Evolutionary conservation across 2,888 invertebrate genomes (phyloP).

Genomic region (Macrophya annulata): DNA sequence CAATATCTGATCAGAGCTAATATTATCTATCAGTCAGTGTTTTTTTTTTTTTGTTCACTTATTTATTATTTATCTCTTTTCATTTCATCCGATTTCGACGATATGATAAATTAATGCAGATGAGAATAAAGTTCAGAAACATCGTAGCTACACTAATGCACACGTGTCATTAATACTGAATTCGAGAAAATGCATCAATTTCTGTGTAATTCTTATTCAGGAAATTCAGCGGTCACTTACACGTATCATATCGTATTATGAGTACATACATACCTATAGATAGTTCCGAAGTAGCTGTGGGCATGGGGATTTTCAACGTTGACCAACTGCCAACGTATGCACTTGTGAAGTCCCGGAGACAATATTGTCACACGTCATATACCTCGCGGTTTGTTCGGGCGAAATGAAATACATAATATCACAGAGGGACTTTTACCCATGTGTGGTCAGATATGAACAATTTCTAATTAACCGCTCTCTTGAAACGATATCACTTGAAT

Average conservation of each 20-base stretch:
- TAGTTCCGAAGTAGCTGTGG: neutral
- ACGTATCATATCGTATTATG: neutral
- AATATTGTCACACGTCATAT: neutral
- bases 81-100: neutral
- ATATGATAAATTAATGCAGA: neutral
- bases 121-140: neutral
- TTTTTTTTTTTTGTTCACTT: no score
- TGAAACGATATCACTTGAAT: no score
- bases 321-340: no score
- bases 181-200: neutral
- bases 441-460: neutral
- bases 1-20: no score
- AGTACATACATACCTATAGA: neutral
- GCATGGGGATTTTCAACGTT: neutral
- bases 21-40: no score
- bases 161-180: neutral
- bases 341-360: neutral
- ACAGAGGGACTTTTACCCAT: no score
- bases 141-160: neutral
- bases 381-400: no score
- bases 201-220: neutral
- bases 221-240: slow-evolving; percentile 1
- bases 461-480: neutral
- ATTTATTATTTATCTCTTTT: no score
- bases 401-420: neutral